Percentiles rank a stretch among this genome's conserved stretches.
Evolutionary conservation across 2,888 invertebrate species (phyloP).

Genomic region (Heliconius sara): DNA sequence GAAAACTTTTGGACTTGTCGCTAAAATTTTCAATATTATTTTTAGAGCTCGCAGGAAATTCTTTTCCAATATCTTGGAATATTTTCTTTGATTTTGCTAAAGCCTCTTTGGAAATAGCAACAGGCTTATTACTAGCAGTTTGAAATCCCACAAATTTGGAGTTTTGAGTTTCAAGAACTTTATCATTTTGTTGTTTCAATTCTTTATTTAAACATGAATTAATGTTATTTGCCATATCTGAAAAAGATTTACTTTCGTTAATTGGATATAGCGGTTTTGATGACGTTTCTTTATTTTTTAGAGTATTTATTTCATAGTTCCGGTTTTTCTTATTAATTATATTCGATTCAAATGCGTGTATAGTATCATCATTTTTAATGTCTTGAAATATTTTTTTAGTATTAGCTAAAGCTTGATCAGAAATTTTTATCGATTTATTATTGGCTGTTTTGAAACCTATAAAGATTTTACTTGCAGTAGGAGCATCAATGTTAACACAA

Average conservation of each 20-base stretch:
- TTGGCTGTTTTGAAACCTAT: conserved; percentile 67
- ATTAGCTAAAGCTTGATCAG: conserved; percentile 57
- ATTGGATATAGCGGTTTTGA: neutral
- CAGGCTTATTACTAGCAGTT: conserved; percentile 58
- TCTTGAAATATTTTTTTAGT: conserved; percentile 59
- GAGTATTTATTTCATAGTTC: neutral
- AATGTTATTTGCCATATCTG: neutral
- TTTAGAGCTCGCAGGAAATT: conserved; percentile 7
- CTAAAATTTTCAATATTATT: neutral
- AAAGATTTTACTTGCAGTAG: conserved; percentile 38
- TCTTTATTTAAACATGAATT: neutral
- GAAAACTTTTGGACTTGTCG: conserved; percentile 40
- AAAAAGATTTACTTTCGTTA: neutral
- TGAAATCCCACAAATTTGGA: conserved; percentile 57
- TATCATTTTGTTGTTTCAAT: neutral
- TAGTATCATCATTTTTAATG: conserved; percentile 33
- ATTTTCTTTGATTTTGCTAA: conserved; percentile 58
- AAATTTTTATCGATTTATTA: conserved; percentile 65
- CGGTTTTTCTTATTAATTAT: neutral
- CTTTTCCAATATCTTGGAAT: conserved; percentile 56
- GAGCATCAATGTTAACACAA: neutral
- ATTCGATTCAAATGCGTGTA: neutral
- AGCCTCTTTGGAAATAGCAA: conserved; percentile 54
- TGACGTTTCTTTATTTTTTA: neutral
- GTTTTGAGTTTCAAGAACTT: neutral